A percentile compares a stretch with the other conserved stretches of the same genome.
phyloP scores from a whole-genome alignment of 2,797 vertebrate genomes.

The Oceanodroma leucorhoa region DNA sequence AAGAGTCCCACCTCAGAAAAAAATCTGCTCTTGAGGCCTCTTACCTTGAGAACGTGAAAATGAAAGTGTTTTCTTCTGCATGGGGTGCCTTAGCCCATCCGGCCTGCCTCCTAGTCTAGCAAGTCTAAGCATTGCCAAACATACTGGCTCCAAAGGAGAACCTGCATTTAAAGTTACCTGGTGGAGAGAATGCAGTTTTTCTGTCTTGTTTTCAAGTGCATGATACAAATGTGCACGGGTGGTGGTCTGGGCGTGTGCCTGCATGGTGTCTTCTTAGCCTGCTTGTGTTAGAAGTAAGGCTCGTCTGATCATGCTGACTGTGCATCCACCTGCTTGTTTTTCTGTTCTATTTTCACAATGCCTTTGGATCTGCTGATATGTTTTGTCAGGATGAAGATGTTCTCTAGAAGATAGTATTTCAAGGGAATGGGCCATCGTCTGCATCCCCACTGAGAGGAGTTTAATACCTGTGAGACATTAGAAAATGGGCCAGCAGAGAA shows the following conservation, averaged over 20 bases:
- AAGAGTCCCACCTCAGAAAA: background rate
- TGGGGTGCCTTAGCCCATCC: background rate
- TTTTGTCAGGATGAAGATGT: background rate
- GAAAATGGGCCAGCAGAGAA: background rate
- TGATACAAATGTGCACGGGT: background rate
- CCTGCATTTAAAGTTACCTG: background rate
- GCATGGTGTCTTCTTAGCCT: background rate
- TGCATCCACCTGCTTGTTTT: background rate
- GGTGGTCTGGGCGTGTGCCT: background rate
- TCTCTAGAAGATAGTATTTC: background rate
- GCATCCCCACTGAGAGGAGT: background rate
- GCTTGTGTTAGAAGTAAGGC: background rate
- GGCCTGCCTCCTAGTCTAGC: background rate
- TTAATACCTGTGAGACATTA: background rate
- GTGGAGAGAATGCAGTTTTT: background rate
- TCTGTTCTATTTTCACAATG: background rate
- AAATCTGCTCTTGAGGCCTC: background rate
- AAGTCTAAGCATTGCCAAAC: background rate
- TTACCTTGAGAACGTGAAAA: background rate
- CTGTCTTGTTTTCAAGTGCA: rapidly evolving
- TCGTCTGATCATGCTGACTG: background rate
- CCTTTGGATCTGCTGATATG: background rate
- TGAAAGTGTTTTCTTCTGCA: background rate
- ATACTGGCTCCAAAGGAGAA: background rate
- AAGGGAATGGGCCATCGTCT: background rate